Evolutionary conservation across 1,140 invertebrate genomes (phyloP), one percentile per base, ranked within the genome.

Genomic region (Phymorhynchus buccinoides): DNA sequence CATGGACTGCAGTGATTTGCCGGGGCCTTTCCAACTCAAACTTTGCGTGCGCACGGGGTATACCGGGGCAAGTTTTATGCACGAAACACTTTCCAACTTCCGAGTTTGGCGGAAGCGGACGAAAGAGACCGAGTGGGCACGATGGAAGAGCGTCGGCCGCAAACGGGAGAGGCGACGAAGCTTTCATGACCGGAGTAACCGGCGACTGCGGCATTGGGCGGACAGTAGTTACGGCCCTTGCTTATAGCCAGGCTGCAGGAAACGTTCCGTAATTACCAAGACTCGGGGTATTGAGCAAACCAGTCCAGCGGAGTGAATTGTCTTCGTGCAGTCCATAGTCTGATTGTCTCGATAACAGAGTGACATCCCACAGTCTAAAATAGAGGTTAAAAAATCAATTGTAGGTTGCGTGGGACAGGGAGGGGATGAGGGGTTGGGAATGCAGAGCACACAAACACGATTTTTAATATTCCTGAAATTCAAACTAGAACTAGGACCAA

Each of bases 1-100:
- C 6, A 75, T 41, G 37, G 73, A 75, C 37, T 41, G 22, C 9
- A 22, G 3, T 75, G 73, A 75, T 75, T 75, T 75, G 37, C 73
- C 27, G 73, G 73, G 14, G 73, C 37, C 73, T 79, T 79, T 48
- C 77, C 6, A 79, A 79, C 77, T 52, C 77, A 48, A 79, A 79
- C 42, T 56, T 79, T 27, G 77, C 77, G 77, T 79, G 77, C 6
- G n/a, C 41, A 52, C 41, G 14, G 42, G 77, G 48, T 79, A 41
- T 79, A 79, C 12, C 44, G 30, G 1, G 77, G 77, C 77, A 56
- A 56, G 39, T 56, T 52, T 79, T 79, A 56, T 79, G 77, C 77
- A 48, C 77, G 77, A 79, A 79, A 79, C 77, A 79, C 77, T 79
- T 79, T 79, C 77, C 16, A 52, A 79, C 77, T 79, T 79, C 77